A percentile compares a stretch with the other conserved stretches of the same genome.
phyloP scores from a whole-genome alignment of 2,888 invertebrate species.

The Pyrrhia umbra region DNA sequence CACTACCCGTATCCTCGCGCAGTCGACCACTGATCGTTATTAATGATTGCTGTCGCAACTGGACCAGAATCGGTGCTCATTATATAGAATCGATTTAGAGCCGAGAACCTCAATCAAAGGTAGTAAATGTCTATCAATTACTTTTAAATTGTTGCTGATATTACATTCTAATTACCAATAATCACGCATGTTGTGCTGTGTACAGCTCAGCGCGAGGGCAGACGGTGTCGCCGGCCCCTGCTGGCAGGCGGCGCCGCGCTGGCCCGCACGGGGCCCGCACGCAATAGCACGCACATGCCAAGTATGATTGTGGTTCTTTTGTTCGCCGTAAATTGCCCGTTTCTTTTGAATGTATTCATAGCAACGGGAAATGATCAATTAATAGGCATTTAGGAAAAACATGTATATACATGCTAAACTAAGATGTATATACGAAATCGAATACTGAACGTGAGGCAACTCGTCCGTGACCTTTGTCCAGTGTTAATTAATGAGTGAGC shows the following conservation, averaged over 20 bases:
- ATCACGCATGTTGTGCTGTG: no score
- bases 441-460: not conserved
- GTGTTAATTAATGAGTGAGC: constrained; percentile 1
- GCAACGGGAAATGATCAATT: no score
- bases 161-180: no score
- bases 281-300: no score
- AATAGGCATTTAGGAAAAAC: no score
- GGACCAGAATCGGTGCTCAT: constrained; percentile 6
- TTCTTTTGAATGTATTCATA: no score
- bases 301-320: no score
- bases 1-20: not conserved
- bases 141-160: not conserved
- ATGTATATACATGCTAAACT: not conserved
- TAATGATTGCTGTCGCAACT: constrained; percentile 2
- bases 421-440: not conserved
- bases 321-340: no score
- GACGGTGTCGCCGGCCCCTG: no score
- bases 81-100: constrained; percentile 35
- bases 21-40: not conserved
- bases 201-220: no score
- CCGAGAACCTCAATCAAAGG: constrained; percentile 28
- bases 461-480: not conserved
- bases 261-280: no score
- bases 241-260: no score
- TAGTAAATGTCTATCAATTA: constrained; percentile 33